Conservation (phyloP, 1,140 invertebrate species). For the Caenorhabditis tropicalis region DNA sequence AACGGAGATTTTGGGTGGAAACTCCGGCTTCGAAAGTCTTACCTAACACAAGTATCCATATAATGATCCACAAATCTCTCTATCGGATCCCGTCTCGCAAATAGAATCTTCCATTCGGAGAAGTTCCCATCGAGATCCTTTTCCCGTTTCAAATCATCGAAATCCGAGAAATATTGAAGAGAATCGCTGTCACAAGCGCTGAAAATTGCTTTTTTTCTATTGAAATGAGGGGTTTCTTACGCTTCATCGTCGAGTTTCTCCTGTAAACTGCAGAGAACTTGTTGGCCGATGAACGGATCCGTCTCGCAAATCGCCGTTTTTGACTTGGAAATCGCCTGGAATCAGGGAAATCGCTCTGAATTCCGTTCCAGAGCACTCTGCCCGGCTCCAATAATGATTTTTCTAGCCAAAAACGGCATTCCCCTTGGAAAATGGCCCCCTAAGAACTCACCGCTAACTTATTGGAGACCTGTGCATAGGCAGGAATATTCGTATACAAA, state of each 20-base stretch:
- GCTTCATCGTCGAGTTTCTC: not conserved
- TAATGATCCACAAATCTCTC: not conserved
- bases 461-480: not conserved
- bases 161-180: not conserved
- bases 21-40: too few relatives aligned
- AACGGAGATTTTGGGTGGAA: too few relatives aligned
- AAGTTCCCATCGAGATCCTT: not conserved
- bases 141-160: not conserved
- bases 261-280: not conserved
- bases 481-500: not conserved
- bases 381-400: too few relatives aligned
- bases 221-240: too few relatives aligned
- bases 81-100: not conserved
- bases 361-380: too few relatives aligned
- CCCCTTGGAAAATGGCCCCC: not conserved
- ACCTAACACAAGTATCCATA: constrained; percentile 5
- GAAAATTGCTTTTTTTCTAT: not conserved
- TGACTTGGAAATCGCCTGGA: not conserved
- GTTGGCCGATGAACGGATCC: not conserved
- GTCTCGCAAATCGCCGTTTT: not conserved
- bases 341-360: not conserved
- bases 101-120: not conserved
- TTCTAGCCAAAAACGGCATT: not conserved
- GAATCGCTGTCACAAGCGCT: not conserved
- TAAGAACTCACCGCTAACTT: not conserved